Evolutionary conservation across 2,888 invertebrate genomes (phyloP).

Genomic region (Gymnocheta viridis): DNA sequence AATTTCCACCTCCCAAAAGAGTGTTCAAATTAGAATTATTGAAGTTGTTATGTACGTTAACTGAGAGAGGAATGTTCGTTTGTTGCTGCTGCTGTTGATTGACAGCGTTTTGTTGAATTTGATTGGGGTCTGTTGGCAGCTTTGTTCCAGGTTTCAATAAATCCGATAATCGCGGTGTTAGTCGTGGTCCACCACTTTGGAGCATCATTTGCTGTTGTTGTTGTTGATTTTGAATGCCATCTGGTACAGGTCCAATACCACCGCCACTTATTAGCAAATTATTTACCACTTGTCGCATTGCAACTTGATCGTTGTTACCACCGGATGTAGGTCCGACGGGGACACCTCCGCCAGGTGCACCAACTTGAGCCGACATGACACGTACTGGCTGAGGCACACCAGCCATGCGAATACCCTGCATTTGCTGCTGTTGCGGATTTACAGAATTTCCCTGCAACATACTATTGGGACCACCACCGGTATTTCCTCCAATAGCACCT

Average conservation of each 20-base stretch:
- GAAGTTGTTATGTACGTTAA: conserved; percentile 79
- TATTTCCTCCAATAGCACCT: conserved; percentile 74
- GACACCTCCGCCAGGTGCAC: conserved; percentile 71
- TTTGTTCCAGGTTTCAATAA: conserved; percentile 70
- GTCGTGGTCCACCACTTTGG: conserved; percentile 68
- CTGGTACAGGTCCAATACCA: conserved; percentile 64
- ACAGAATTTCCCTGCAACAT: conserved; percentile 75
- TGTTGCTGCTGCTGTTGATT: conserved; percentile 74
- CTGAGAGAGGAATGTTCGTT: conserved; percentile 82
- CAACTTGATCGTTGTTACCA: conserved; percentile 71
- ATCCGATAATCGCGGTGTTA: conserved; percentile 59
- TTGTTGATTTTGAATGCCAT: conserved; percentile 71
- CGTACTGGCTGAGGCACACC: conserved; percentile 77
- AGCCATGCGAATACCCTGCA: conserved; percentile 80
- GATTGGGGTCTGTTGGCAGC: conserved; percentile 68
- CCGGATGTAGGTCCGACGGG: conserved; percentile 74
- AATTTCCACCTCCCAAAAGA: conserved; percentile 66
- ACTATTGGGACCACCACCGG: conserved; percentile 71
- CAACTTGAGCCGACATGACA: conserved; percentile 74
- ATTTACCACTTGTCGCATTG: conserved; percentile 65
- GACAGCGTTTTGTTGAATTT: conserved; percentile 71
- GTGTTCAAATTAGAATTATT: conserved; percentile 77
- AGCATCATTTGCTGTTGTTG: conserved; percentile 75
- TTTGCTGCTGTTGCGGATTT: conserved; percentile 74
- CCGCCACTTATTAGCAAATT: conserved; percentile 63